A percentile compares a stretch with the other conserved stretches of the same genome.
These are phyloP conservation scores for Tanypteryx hageni DNA, from an alignment of 2,888 invertebrate genomes.

Conservation along the genomic window DNA sequence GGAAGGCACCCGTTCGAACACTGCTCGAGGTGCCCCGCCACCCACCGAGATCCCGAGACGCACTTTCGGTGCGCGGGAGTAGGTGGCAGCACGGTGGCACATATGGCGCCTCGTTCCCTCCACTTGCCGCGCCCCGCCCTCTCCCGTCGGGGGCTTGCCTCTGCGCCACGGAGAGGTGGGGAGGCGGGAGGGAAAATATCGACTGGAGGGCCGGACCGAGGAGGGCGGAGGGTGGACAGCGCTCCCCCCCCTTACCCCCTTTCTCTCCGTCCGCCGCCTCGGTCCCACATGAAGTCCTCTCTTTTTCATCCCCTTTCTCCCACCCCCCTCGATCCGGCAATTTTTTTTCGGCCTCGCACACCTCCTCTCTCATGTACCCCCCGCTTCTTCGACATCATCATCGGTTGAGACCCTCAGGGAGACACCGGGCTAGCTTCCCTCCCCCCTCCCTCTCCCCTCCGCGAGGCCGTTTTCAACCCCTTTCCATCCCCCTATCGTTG, in stretches of 20 bases:
- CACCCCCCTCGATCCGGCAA: background rate
- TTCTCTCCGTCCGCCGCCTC: background rate
- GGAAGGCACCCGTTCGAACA: conserved; percentile 41
- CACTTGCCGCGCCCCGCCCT: background rate
- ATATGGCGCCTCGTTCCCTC: conserved; percentile 52
- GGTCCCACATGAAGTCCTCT: background rate
- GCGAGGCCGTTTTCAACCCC: conserved; percentile 52
- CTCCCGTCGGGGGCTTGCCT: conserved; percentile 15
- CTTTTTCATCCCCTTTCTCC: background rate
- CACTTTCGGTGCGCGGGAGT: conserved; percentile 59
- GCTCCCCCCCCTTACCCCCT: conserved; percentile 36
- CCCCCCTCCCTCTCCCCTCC: conserved; percentile 22
- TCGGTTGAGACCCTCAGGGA: conserved; percentile 11
- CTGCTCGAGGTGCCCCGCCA: conserved; percentile 20
- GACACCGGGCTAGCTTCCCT: conserved; percentile 11
- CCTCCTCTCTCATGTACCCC: background rate
- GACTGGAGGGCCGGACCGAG: conserved; percentile 55
- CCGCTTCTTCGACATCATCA: conserved; percentile 41
- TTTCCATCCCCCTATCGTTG: conserved; percentile 22
- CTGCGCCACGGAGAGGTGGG: conserved; percentile 40
- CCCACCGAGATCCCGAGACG: conserved; percentile 40
- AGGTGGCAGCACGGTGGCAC: conserved; percentile 63
- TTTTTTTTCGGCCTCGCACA: conserved; percentile 11
- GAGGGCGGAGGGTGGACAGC: conserved; percentile 15
- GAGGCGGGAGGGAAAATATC: conserved; percentile 50